Conservation (phyloP, 2,888 invertebrate genomes). For the Cloeon dipterum region DNA sequence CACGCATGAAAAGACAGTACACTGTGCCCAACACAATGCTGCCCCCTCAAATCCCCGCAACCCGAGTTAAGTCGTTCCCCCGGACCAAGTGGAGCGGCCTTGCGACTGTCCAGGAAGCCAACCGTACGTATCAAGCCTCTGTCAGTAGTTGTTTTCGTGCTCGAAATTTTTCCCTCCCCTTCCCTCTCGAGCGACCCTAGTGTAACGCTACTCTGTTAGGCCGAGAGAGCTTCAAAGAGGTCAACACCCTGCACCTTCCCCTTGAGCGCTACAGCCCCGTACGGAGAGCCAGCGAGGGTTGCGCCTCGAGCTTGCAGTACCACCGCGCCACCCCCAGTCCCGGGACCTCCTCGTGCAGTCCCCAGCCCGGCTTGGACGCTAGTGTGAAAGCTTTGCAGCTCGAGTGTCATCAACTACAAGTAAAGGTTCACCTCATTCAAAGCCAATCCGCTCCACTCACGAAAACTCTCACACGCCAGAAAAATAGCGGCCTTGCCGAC, state of each 20-base stretch:
- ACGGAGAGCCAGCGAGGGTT: constrained; percentile 68
- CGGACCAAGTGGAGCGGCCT: constrained; percentile 15
- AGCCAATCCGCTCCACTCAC: not conserved
- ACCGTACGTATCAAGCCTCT: too few relatives aligned
- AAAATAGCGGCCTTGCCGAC: constrained; percentile 14
- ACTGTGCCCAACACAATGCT: constrained; percentile 42
- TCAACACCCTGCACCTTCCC: constrained; percentile 23
- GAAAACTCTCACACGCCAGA: constrained; percentile 11
- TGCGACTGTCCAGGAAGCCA: constrained; percentile 48
- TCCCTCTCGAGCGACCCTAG: too few relatives aligned
- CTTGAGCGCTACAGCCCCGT: constrained; percentile 76
- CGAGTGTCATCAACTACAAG: constrained; percentile 59
- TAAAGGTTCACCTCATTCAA: constrained; percentile 13
- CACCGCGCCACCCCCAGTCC: constrained; percentile 20
- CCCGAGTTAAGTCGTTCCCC: constrained; percentile 16
- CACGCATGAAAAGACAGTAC: constrained; percentile 60
- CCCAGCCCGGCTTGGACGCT: constrained; percentile 9
- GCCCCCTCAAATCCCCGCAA: constrained; percentile 16
- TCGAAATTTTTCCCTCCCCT: too few relatives aligned
- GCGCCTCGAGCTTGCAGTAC: constrained; percentile 15
- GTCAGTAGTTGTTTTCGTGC: too few relatives aligned
- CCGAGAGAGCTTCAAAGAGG: constrained; percentile 32
- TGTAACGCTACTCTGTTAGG: too few relatives aligned
- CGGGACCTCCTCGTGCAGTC: constrained; percentile 18
- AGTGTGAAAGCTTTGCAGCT: constrained; percentile 37